Percentiles rank a stretch among this genome's conserved stretches.
These are phyloP conservation scores for Linnaemya tessellans DNA, from an alignment of 2,888 invertebrate genomes.

Conservation along the genomic window DNA sequence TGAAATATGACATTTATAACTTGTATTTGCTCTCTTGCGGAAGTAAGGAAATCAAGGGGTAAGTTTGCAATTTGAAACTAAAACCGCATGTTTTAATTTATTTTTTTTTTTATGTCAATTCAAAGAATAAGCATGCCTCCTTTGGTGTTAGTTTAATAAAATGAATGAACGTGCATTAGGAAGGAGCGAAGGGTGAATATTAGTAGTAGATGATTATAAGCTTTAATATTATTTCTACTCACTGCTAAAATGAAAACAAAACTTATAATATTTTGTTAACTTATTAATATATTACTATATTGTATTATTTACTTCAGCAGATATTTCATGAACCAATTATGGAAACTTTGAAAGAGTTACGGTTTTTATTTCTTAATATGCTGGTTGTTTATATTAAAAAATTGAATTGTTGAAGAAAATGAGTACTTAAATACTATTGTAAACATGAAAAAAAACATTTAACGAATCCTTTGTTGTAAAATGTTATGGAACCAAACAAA, in stretches of 20 bases:
- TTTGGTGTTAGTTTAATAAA: not conserved
- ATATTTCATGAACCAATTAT: constrained; percentile 66
- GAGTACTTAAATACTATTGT: constrained; percentile 32
- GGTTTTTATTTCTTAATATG: constrained; percentile 8
- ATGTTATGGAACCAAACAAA: constrained; percentile 68
- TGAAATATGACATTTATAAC: not conserved
- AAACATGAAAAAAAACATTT: constrained; percentile 8
- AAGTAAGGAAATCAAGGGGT: not conserved
- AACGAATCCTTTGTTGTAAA: constrained; percentile 58
- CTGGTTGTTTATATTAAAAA: not conserved
- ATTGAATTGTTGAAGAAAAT: constrained; percentile 1
- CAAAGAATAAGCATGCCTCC: not conserved
- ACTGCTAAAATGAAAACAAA: constrained; percentile 43
- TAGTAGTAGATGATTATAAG: constrained; percentile 29
- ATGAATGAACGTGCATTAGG: not conserved
- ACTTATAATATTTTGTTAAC: constrained; percentile 21
- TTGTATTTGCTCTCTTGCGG: not conserved
- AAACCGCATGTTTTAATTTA: not conserved
- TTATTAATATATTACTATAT: constrained; percentile 18
- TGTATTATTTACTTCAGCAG: constrained; percentile 26
- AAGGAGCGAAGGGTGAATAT: not conserved
- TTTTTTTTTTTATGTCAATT: not conserved
- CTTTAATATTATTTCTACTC: constrained; percentile 60
- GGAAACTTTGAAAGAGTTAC: constrained; percentile 16
- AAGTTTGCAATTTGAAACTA: not conserved